phyloP scores from a whole-genome alignment of 2,113 vertebrate genomes.

The Anseranas semipalmata region DNA sequence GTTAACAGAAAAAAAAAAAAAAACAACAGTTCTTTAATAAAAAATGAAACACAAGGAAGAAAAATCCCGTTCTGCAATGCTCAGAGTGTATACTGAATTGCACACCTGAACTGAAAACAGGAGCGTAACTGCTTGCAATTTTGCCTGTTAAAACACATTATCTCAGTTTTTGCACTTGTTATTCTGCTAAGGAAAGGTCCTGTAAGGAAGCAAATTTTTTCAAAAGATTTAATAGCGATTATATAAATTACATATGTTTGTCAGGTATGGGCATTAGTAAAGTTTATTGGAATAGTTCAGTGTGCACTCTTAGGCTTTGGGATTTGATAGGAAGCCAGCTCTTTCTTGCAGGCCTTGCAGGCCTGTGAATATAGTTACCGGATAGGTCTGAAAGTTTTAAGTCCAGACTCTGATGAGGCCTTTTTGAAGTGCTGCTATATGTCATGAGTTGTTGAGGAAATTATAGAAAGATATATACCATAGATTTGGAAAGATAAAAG shows the following conservation, averaged over 20 bases:
- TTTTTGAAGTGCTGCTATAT: neutral
- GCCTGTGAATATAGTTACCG: neutral
- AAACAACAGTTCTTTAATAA: neutral
- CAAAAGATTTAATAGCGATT: neutral
- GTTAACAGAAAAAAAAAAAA: neutral
- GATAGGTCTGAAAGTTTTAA: neutral
- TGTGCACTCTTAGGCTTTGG: neutral
- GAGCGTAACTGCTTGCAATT: neutral
- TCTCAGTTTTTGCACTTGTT: neutral
- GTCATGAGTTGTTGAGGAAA: neutral
- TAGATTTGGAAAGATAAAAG: neutral
- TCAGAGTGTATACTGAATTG: neutral
- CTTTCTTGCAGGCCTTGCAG: neutral
- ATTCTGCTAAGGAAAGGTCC: neutral
- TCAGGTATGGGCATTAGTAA: neutral
- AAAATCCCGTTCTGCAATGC: neutral
- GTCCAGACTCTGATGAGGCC: neutral
- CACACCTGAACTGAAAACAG: neutral
- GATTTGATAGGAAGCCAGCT: neutral
- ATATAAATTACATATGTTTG: neutral
- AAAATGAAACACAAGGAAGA: neutral
- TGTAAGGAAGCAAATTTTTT: neutral
- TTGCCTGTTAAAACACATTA: neutral
- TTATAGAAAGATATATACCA: neutral
- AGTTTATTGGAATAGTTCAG: neutral